Base-by-base conservation (phyloP, 2,797 vertebrate species). In the Sebastes iracundus region DNA sequence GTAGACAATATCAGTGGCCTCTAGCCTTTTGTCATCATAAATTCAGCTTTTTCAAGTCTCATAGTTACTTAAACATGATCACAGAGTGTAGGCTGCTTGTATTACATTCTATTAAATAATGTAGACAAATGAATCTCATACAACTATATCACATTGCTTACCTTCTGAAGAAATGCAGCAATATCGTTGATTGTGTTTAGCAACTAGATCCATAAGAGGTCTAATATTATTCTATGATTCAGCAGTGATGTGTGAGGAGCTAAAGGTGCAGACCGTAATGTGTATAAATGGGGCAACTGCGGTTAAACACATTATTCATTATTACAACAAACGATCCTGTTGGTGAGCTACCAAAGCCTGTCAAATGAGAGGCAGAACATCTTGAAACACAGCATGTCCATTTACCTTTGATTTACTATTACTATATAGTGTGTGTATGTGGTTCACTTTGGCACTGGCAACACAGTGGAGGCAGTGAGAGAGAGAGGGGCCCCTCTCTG, bases 401-500 rank as follows among this genome's bases (percentile, higher is more conserved):
- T 81, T 69, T 81, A 64, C 58, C 25, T 77, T 61, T 80, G 70
- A 77, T 46, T 74, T 53, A 56, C 33, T 72, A 35, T 64, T 46
- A 56, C 59, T 71, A 25, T 12, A 66, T 16, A 52, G 58, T 55
- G 14, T 59, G 25, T 60, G 64, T 42, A 28, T 52, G 64, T 49
- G 52, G 38, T 77, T 73, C 58, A 73, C 76, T 85, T 72, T 75
- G 62, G 72, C 64, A 56, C 27, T 58, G 68, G 75, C 49, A 78
- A 73, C 58, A 80, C 33, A 71, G 63, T 60, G 65, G 25, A 79
- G 38, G 61, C 77, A 72, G 64, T 62, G 65, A 49, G 46, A 20
- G 75, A 79, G 75, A 79, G 59, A 72, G 76, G 58, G 72, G 58
- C 73, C 72, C 58, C 79, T 84, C 62, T 77, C 58, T 87, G 79